phyloP scores from a whole-genome alignment of 2,113 vertebrate species.

The Athene cunicularia region DNA sequence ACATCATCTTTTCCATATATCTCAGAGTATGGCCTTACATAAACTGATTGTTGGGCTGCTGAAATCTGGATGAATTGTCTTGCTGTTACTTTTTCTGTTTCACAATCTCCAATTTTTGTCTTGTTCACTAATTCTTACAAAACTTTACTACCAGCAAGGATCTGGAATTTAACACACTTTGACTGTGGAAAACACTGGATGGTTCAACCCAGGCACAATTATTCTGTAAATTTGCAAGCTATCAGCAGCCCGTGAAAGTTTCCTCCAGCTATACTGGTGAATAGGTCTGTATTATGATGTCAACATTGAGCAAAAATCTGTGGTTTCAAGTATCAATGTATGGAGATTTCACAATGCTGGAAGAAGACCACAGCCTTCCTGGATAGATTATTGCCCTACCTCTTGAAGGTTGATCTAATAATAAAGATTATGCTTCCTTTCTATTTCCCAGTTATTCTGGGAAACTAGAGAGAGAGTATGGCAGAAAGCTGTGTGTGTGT shows the following conservation, averaged over 20 bases:
- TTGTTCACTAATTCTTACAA: not conserved
- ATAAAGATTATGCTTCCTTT: not conserved
- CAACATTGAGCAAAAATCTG: not conserved
- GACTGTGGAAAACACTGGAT: not conserved
- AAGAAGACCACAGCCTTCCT: not conserved
- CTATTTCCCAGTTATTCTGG: not conserved
- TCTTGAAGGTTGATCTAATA: not conserved
- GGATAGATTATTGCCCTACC: not conserved
- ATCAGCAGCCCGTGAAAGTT: not conserved
- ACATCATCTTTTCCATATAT: not conserved
- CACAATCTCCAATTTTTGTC: not conserved
- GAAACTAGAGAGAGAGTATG: not conserved
- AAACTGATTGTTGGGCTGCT: not conserved
- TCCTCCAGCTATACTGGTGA: not conserved
- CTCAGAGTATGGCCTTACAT: not conserved
- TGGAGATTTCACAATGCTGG: not conserved
- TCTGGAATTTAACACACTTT: not conserved
- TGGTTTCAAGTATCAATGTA: not conserved
- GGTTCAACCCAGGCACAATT: not conserved
- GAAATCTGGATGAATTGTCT: not conserved
- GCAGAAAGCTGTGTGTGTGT: not conserved
- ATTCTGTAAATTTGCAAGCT: not conserved
- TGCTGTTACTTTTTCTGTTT: not conserved
- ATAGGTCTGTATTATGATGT: rapidly evolving
- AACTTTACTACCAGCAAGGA: not conserved